Evolutionary conservation across 2,113 vertebrate species (phyloP).

Genomic region (Myanophis thanlyinensis): DNA sequence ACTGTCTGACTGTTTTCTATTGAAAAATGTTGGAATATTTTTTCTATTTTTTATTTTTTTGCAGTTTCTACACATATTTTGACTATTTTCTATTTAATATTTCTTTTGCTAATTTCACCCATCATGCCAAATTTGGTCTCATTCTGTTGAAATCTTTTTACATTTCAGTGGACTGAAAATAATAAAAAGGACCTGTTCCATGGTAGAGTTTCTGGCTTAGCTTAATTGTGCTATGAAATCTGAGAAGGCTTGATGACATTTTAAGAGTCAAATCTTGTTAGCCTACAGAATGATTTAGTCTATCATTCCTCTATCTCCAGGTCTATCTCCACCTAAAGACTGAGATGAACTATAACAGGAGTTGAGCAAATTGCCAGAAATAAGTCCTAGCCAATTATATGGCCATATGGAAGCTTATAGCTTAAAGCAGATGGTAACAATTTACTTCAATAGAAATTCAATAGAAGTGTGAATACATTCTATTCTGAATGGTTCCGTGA

Average conservation of each 20-base stretch:
- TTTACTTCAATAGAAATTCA: background rate
- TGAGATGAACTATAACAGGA: background rate
- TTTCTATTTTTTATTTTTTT: background rate
- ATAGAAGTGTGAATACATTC: background rate
- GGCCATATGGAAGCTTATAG: background rate
- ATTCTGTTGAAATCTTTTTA: background rate
- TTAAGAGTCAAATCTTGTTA: background rate
- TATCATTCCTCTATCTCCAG: no score
- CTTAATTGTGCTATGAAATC: background rate
- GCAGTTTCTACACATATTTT: background rate
- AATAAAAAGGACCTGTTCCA: background rate
- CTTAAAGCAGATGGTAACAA: background rate
- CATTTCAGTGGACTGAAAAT: background rate
- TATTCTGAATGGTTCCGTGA: background rate
- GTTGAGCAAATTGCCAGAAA: background rate
- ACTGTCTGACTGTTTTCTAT: background rate
- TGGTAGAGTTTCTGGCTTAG: background rate
- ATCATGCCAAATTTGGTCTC: background rate
- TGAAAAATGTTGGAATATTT: background rate
- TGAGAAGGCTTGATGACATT: background rate
- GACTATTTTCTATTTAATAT: background rate
- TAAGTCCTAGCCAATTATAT: background rate
- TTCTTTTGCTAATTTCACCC: background rate
- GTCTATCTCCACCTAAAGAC: background rate
- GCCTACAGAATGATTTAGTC: background rate